phyloP scores from a whole-genome alignment of 2,797 vertebrate species.

The Hydrocynus forskahlii region DNA sequence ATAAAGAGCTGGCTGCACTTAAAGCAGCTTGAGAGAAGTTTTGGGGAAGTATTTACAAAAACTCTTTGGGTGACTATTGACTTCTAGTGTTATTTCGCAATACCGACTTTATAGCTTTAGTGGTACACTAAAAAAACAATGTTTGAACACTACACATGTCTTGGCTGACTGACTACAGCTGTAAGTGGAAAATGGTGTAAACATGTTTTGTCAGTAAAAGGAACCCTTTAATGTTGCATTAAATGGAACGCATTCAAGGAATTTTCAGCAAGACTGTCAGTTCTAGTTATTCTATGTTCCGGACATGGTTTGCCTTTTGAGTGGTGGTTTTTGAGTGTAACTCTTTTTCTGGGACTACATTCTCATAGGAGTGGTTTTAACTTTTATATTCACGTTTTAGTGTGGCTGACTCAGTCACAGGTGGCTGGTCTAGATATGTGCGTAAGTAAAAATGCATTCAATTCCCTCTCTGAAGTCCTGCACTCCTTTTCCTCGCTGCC shows the following conservation, averaged over 20 bases:
- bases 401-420: constrained; percentile 33
- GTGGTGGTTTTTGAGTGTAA: background rate
- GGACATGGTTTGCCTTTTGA: background rate
- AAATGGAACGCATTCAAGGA: background rate
- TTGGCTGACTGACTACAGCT: no score
- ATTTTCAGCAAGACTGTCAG: background rate
- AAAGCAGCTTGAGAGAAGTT: no score
- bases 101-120: no score
- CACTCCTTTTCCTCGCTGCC: constrained; percentile 72
- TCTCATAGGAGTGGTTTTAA: background rate
- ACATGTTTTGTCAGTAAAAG: background rate
- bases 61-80: no score
- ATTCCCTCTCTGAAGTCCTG: constrained; percentile 80
- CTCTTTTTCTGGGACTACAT: background rate
- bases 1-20: no score
- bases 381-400: background rate
- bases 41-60: no score
- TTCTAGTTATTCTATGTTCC: no score
- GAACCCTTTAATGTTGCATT: background rate
- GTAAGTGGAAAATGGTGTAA: no score
- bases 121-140: no score
- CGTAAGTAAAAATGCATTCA: constrained; percentile 99
- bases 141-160: no score
- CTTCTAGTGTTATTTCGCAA: no score
- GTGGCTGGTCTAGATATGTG: constrained; percentile 37